Evolutionary conservation across 2,113 vertebrate genomes (phyloP).

Genomic region (Thamnaconus septentrionalis): DNA sequence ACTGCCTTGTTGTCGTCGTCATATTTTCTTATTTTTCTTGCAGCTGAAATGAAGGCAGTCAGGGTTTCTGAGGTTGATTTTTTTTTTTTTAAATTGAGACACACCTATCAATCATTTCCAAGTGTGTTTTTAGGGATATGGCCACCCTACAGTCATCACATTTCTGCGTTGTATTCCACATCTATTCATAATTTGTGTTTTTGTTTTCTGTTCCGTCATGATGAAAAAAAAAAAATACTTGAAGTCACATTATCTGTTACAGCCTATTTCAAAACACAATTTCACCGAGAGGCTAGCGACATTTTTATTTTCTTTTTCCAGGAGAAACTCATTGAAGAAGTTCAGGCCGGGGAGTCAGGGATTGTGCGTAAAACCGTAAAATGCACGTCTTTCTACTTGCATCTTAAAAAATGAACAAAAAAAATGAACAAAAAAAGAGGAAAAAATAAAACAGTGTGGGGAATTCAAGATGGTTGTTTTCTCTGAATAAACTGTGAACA

Average conservation of each 20-base stretch:
- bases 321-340: constrained; percentile 59
- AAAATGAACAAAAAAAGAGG: constrained; percentile 57
- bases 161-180: background rate
- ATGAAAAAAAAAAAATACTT: constrained; percentile 48
- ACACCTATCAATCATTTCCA: too few species aligned
- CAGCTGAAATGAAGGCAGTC: too few species aligned
- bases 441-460: constrained; percentile 68
- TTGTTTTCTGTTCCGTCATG: constrained; percentile 12
- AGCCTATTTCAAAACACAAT: constrained; percentile 52
- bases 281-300: constrained; percentile 56
- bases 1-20: too few species aligned
- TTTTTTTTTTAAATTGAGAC: too few species aligned
- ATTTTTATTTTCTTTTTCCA: constrained; percentile 55
- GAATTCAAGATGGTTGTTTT: constrained; percentile 70
- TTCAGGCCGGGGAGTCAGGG: constrained; percentile 72
- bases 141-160: too few species aligned
- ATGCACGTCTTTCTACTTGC: constrained; percentile 85
- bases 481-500: constrained; percentile 80
- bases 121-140: too few species aligned
- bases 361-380: constrained; percentile 71
- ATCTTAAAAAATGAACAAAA: constrained; percentile 78
- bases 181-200: constrained; percentile 13
- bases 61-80: too few species aligned
- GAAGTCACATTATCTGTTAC: constrained; percentile 56
- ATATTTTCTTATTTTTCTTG: too few species aligned